Percentiles rank a stretch among this genome's conserved stretches.
Conservation (phyloP, 1,140 invertebrate genomes). For the Acyrthosiphon pisum region DNA sequence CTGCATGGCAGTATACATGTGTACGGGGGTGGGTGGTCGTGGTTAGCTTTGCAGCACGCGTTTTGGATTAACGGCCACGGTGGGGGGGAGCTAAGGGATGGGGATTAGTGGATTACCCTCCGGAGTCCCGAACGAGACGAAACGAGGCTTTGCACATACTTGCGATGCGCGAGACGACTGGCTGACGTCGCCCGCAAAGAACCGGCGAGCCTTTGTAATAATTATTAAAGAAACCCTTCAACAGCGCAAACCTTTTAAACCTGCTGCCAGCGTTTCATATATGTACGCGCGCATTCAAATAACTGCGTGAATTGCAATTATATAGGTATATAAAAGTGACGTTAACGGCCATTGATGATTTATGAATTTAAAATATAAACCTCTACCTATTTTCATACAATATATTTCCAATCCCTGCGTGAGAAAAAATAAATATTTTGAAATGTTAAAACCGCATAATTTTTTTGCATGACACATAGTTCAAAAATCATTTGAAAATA, state of each 20-base stretch:
- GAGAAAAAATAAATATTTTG: background rate
- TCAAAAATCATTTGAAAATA: background rate
- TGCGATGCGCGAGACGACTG: background rate
- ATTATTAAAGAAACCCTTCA: slow-evolving; percentile 35
- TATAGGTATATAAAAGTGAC: too few species aligned
- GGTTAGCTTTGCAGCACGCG: slow-evolving; percentile 55
- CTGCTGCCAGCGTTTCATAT: background rate
- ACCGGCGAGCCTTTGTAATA: background rate
- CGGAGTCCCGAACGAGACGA: background rate
- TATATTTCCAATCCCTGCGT: background rate
- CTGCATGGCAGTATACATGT: background rate
- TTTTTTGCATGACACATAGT: too few species aligned
- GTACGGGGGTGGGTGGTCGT: background rate
- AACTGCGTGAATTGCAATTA: background rate
- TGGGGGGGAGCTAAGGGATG: background rate
- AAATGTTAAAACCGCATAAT: background rate
- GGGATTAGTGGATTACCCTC: slow-evolving; percentile 17
- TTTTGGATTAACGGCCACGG: slow-evolving; percentile 24
- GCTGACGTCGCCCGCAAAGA: background rate
- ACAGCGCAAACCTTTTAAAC: background rate
- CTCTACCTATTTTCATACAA: too few species aligned
- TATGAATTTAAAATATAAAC: too few species aligned
- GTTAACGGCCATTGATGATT: background rate
- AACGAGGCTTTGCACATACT: background rate
- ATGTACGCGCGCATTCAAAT: background rate